Percentiles rank a stretch among this genome's conserved stretches.
phyloP scores from a whole-genome alignment of 2,113 vertebrate species.

The Cranoglanis bouderius region DNA sequence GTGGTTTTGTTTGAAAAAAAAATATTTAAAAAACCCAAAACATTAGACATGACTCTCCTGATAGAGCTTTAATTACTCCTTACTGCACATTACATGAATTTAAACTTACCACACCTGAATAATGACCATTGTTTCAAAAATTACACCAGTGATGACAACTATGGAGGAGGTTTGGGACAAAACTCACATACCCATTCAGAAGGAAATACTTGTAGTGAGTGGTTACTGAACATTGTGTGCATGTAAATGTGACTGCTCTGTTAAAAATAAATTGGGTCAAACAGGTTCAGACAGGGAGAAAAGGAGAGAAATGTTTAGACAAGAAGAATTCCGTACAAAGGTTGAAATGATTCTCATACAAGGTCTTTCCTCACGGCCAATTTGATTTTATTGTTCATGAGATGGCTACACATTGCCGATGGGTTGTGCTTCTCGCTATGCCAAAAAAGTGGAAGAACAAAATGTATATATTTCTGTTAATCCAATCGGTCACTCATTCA shows the following conservation, averaged over 20 bases:
- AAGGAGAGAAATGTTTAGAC: not conserved
- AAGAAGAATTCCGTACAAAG: not conserved
- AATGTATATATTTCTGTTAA: conserved; percentile 57
- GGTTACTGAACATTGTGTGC: not conserved
- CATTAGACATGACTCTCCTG: not conserved
- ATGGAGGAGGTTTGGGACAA: not conserved
- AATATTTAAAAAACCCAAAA: not conserved
- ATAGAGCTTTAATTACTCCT: not conserved
- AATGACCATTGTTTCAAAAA: not conserved
- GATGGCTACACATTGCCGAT: conserved; percentile 79
- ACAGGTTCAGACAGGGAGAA: conserved; percentile 27
- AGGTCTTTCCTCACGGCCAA: conserved; percentile 62
- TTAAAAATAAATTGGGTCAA: conserved; percentile 34
- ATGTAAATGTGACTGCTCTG: not conserved
- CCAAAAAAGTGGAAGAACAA: conserved; percentile 50
- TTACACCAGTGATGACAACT: not conserved
- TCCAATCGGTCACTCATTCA: conserved; percentile 57
- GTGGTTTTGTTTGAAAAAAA: not conserved
- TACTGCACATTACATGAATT: not conserved
- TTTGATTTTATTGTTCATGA: conserved; percentile 82
- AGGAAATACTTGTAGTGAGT: not conserved
- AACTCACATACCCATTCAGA: no score
- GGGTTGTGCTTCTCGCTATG: conserved; percentile 62
- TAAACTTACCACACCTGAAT: not conserved
- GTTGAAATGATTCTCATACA: conserved; percentile 38